Evolutionary conservation across 1,140 invertebrate species (phyloP).

Genomic region (Calephelis nemesis): DNA sequence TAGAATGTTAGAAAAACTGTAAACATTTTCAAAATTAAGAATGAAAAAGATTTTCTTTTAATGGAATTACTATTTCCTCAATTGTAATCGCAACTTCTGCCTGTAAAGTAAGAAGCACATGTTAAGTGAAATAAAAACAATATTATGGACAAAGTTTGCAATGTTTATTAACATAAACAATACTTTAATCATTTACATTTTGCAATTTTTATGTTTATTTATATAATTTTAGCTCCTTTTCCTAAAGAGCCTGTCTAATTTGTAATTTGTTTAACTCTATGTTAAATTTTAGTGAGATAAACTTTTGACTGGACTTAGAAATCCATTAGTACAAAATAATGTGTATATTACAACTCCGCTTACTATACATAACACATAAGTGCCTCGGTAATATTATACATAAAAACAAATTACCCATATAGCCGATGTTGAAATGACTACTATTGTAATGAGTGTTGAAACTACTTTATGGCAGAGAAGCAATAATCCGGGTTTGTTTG

Average conservation of each 20-base stretch:
- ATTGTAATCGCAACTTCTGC: no score
- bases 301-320: slow-evolving; percentile 46
- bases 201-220: slow-evolving; percentile 68
- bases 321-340: slow-evolving; percentile 58
- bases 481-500: slow-evolving; percentile 20
- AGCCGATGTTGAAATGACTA: slow-evolving; percentile 1
- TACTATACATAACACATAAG: slow-evolving; percentile 16
- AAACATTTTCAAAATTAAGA: no score
- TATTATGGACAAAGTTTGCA: slow-evolving; percentile 65
- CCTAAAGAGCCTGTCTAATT: slow-evolving; percentile 65
- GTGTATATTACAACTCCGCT: slow-evolving; percentile 26
- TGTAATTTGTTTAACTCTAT: slow-evolving; percentile 50
- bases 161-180: slow-evolving; percentile 48
- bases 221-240: slow-evolving; percentile 64
- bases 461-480: slow-evolving; percentile 1
- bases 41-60: no score
- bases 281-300: slow-evolving; percentile 45
- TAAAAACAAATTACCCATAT: slow-evolving; percentile 7
- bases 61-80: no score
- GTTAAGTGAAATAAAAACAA: slow-evolving; percentile 34
- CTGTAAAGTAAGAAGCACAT: not conserved
- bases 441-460: not conserved
- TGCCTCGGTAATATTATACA: slow-evolving; percentile 3
- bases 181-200: slow-evolving; percentile 66
- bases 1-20: no score